Percentiles rank a stretch among this genome's conserved stretches.
Conservation (phyloP, 37 sponge, comb jelly and placozoan genomes). For the Hormiphora californensis region DNA sequence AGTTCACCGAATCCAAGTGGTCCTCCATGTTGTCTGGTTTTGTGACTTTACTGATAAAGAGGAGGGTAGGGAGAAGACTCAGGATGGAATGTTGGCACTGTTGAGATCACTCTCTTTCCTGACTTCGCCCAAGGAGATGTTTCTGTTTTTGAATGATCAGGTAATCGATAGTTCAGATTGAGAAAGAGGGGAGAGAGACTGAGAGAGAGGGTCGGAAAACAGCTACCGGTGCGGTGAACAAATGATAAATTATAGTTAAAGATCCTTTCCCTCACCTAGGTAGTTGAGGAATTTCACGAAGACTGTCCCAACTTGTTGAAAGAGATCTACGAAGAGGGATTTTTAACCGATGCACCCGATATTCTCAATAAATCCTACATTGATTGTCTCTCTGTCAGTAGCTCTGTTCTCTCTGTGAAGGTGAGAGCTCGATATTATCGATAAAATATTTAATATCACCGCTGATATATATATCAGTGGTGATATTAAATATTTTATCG, state of each 20-base stretch:
- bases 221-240: too few species aligned
- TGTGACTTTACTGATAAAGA: neutral
- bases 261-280: neutral
- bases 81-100: neutral
- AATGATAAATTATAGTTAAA: too few species aligned
- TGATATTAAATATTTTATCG: too few species aligned
- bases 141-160: constrained; percentile 29
- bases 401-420: too few species aligned
- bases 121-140: constrained; percentile 30
- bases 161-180: neutral
- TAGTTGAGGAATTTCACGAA: constrained; percentile 32
- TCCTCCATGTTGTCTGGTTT: constrained; percentile 22
- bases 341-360: constrained; percentile 38
- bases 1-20: neutral
- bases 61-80: neutral
- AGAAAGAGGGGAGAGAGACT: too few species aligned
- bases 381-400: too few species aligned
- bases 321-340: constrained; percentile 9
- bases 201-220: too few species aligned
- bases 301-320: constrained; percentile 9
- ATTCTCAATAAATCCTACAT: too few species aligned
- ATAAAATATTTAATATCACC: too few species aligned
- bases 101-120: constrained; percentile 41
- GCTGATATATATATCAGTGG: too few species aligned
- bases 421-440: too few species aligned